A percentile compares a stretch with the other conserved stretches of the same genome.
Conservation (phyloP, 2,113 vertebrate species). For the Microcebus griseorufus region DNA sequence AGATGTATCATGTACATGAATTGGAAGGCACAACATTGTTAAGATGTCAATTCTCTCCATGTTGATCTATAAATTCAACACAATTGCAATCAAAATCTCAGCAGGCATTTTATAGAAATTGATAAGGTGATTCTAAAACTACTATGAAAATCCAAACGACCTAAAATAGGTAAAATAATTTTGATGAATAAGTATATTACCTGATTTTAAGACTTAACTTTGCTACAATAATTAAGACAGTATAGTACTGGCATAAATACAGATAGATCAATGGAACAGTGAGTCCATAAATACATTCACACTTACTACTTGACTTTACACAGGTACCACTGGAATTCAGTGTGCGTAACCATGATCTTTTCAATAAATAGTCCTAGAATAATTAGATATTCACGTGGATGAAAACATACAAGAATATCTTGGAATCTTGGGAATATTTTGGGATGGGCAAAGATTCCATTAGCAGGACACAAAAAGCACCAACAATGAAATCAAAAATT, state of each 20-base stretch:
- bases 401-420: background rate
- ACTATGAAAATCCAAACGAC: background rate
- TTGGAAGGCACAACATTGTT: background rate
- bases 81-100: background rate
- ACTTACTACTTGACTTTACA: background rate
- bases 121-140: constrained; percentile 6
- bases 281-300: background rate
- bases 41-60: background rate
- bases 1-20: background rate
- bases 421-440: background rate
- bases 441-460: background rate
- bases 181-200: background rate
- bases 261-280: background rate
- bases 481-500: background rate
- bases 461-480: background rate
- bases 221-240: background rate
- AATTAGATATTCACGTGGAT: background rate
- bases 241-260: background rate
- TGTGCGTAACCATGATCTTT: background rate
- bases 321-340: background rate
- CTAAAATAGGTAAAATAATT: constrained; percentile 25
- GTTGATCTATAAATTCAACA: background rate
- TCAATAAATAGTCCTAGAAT: background rate
- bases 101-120: background rate
- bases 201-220: constrained; percentile 33